phyloP scores from a whole-genome alignment of 2,113 vertebrate genomes.

The Vulpes lagopus region DNA sequence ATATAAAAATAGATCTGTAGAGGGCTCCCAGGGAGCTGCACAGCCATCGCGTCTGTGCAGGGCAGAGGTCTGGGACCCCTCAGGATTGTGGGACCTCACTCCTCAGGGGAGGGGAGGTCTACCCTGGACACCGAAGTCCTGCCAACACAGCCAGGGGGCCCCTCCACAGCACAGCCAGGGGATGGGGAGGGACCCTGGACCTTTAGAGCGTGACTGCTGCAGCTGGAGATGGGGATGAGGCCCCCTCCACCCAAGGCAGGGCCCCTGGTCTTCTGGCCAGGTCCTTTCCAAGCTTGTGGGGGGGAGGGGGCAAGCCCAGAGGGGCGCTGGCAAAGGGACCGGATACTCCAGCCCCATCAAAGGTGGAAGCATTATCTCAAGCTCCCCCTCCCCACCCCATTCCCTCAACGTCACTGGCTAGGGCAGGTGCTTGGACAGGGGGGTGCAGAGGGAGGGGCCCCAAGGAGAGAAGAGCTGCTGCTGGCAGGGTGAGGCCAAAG shows the following conservation, averaged over 20 bases:
- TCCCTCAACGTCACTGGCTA: not conserved
- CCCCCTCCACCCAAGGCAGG: not conserved
- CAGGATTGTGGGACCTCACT: conserved; percentile 71
- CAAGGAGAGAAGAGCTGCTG: not conserved
- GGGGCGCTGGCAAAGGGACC: not conserved
- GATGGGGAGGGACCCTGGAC: not conserved
- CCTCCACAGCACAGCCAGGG: not conserved
- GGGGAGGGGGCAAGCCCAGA: not conserved
- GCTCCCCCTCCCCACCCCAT: not conserved
- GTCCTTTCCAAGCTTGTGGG: not conserved
- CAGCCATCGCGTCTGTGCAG: not conserved
- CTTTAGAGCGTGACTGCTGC: not conserved
- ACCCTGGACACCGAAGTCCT: conserved; percentile 78
- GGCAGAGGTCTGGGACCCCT: conserved; percentile 54
- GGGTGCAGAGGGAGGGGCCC: not conserved
- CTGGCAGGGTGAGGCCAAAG: conserved; percentile 61
- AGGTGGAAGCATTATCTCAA: not conserved
- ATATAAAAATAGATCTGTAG: conserved; percentile 82
- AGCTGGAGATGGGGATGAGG: not conserved
- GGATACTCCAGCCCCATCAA: not conserved
- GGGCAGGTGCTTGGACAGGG: not conserved
- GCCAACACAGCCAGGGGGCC: not conserved
- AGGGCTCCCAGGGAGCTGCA: conserved; percentile 16
- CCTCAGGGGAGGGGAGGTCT: conserved; percentile 65
- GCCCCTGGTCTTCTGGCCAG: not conserved